Evolutionary conservation across 2,888 invertebrate genomes (phyloP).

Genomic region (Phyllotreta striolata): DNA sequence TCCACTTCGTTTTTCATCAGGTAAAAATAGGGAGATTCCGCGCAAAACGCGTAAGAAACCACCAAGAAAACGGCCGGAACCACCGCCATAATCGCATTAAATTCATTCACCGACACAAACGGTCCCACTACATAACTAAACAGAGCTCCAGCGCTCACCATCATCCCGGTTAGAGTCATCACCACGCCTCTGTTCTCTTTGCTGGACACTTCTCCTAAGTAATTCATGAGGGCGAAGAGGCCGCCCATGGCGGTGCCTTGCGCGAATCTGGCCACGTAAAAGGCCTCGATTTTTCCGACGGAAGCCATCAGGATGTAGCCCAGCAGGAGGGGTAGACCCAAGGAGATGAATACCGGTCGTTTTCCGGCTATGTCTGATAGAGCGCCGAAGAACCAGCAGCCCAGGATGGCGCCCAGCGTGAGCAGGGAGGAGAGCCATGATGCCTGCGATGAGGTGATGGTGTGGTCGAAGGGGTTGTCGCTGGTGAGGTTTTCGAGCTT

Average conservation of each 20-base stretch:
- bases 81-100: conserved; percentile 68
- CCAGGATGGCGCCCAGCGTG: neutral
- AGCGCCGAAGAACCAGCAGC: neutral
- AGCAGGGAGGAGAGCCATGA: conserved; percentile 3
- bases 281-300: neutral
- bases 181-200: conserved; percentile 80
- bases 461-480: conserved; percentile 2
- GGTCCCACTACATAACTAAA: conserved; percentile 77
- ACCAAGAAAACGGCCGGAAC: conserved; percentile 60
- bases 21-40: conserved; percentile 81
- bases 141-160: conserved; percentile 73
- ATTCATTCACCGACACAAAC: conserved; percentile 69
- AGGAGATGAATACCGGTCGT: neutral
- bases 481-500: neutral
- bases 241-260: conserved; percentile 10
- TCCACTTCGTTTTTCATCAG: conserved; percentile 67
- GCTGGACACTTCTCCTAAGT: conserved; percentile 74
- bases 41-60: conserved; percentile 75
- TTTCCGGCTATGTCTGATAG: conserved; percentile 1
- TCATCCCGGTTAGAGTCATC: conserved; percentile 80
- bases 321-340: neutral
- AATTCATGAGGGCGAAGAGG: neutral
- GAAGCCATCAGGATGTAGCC: conserved; percentile 4
- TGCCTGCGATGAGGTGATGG: neutral
- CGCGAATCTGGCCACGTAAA: conserved; percentile 5